phyloP scores from a whole-genome alignment of 1,140 invertebrate genomes.

The Pseudomyrmex concolor region DNA sequence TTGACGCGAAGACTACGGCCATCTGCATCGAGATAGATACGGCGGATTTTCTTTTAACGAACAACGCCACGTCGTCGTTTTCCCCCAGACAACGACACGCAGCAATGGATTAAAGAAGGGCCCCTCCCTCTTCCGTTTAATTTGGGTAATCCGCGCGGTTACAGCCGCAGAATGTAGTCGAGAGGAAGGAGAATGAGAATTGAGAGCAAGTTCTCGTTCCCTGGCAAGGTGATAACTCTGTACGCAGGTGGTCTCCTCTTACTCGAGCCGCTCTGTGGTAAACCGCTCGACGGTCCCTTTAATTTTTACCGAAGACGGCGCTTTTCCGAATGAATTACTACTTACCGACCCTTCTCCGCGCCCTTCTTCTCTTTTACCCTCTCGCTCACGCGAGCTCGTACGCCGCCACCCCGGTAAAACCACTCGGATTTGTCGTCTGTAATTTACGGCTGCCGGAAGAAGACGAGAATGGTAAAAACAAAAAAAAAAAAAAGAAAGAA shows the following conservation, averaged over 20 bases:
- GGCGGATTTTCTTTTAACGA: conserved; percentile 54
- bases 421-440: conserved; percentile 53
- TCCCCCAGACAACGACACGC: background rate
- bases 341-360: conserved; percentile 36
- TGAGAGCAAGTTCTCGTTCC: conserved; percentile 40
- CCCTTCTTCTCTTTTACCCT: background rate
- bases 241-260: conserved; percentile 70
- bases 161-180: conserved; percentile 4
- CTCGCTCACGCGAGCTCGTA: conserved; percentile 26
- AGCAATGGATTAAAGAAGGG: conserved; percentile 48
- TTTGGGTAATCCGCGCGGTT: conserved; percentile 73
- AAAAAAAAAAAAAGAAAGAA: background rate
- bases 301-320: conserved; percentile 64
- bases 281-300: conserved; percentile 59
- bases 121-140: conserved; percentile 67
- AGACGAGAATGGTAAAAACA: conserved; percentile 24
- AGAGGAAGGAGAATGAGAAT: background rate
- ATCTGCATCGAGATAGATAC: conserved; percentile 36
- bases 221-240: conserved; percentile 74
- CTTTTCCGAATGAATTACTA: conserved; percentile 67
- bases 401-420: conserved; percentile 19
- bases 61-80: conserved; percentile 13
- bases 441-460: conserved; percentile 47
- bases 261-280: conserved; percentile 41
- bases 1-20: conserved; percentile 14